Conservation (phyloP, 2,888 invertebrate genomes). For the Phania funesta region DNA sequence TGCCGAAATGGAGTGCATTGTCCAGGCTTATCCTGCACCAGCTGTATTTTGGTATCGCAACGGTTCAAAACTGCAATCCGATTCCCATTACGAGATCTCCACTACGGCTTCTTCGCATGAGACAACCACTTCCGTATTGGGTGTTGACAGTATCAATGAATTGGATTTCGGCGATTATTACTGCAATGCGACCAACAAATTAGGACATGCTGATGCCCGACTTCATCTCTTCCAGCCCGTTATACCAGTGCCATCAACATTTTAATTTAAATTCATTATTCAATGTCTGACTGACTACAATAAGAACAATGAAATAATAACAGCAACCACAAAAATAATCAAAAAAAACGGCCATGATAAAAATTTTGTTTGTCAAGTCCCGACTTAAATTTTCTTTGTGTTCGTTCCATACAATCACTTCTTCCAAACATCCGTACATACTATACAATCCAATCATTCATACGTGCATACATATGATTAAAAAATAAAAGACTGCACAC, state of each 20-base stretch:
- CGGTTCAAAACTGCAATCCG: slow-evolving; percentile 75
- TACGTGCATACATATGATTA: too few species aligned
- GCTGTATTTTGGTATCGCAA: slow-evolving; percentile 78
- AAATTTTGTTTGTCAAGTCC: slow-evolving; percentile 47
- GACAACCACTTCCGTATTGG: slow-evolving; percentile 78
- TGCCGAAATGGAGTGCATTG: slow-evolving; percentile 78
- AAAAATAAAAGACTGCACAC: slow-evolving; percentile 17
- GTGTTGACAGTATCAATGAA: slow-evolving; percentile 74
- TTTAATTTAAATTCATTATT: slow-evolving; percentile 61
- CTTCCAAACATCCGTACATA: background rate
- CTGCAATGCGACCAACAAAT: slow-evolving; percentile 79
- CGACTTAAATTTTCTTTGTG: slow-evolving; percentile 55
- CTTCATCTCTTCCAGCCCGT: slow-evolving; percentile 77
- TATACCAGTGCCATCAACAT: slow-evolving; percentile 75
- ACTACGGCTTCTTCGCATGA: slow-evolving; percentile 78
- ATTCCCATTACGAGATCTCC: slow-evolving; percentile 75
- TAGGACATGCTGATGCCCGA: slow-evolving; percentile 78
- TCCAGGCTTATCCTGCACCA: slow-evolving; percentile 79
- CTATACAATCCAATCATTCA: background rate
- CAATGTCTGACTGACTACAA: slow-evolving; percentile 59
- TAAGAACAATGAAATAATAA: slow-evolving; percentile 46
- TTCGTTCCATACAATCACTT: background rate
- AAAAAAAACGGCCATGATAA: background rate
- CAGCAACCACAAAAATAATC: slow-evolving; percentile 18
- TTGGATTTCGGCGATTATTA: slow-evolving; percentile 78